These are phyloP conservation scores for Dryoscopus gambensis DNA, from an alignment of 2,113 vertebrate species.

Conservation along the genomic window DNA sequence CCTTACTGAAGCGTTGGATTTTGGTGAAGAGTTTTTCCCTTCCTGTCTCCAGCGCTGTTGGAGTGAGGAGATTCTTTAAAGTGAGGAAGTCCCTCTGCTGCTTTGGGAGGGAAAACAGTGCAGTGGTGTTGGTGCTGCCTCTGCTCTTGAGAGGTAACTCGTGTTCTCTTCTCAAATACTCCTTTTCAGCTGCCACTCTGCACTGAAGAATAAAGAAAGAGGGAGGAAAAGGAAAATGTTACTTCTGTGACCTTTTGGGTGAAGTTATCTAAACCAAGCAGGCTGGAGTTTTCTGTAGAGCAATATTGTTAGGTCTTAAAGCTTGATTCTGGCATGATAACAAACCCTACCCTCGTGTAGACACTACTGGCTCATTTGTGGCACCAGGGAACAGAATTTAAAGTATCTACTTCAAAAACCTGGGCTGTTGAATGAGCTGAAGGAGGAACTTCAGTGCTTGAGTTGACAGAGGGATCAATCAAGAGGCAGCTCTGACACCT, in stretches of 20 bases:
- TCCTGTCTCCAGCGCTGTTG: background rate
- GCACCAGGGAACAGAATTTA: background rate
- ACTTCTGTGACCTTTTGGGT: background rate
- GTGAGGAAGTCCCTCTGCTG: background rate
- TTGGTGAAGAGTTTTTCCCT: background rate
- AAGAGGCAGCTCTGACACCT: background rate
- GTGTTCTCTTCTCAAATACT: background rate
- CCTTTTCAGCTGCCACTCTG: background rate
- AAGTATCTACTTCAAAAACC: slow-evolving; percentile 15
- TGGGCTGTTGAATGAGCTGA: background rate
- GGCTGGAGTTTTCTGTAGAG: background rate
- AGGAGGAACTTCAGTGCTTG: slow-evolving; percentile 4
- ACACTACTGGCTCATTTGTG: background rate
- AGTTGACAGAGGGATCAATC: slow-evolving; percentile 7
- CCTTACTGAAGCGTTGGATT: background rate
- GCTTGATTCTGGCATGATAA: background rate
- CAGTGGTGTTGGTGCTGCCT: background rate
- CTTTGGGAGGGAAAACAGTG: background rate
- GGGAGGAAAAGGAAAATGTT: background rate
- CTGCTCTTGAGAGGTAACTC: background rate
- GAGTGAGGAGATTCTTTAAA: background rate
- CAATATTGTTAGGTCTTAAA: slow-evolving; percentile 2
- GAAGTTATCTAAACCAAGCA: slow-evolving; percentile 4
- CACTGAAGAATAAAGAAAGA: background rate
- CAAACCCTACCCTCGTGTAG: background rate